Evolutionary conservation across 2,113 vertebrate genomes (phyloP).

Genomic region (Casuarius casuarius): DNA sequence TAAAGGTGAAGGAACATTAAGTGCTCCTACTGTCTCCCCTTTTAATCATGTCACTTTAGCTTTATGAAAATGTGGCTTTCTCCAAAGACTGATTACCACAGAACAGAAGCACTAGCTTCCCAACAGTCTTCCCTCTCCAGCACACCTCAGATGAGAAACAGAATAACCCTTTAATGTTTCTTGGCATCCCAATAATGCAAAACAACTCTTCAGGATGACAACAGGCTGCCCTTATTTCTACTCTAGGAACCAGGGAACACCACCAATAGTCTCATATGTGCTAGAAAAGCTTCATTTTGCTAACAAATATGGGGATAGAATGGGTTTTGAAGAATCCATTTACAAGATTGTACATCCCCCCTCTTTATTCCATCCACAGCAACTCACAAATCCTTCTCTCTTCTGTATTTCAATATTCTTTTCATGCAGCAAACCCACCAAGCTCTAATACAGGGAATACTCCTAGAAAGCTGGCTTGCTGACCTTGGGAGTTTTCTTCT

Average conservation of each 20-base stretch:
- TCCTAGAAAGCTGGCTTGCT: constrained; percentile 10
- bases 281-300: neutral
- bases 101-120: neutral
- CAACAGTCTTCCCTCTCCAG: neutral
- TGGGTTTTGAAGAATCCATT: neutral
- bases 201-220: neutral
- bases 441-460: neutral
- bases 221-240: neutral
- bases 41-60: accelerated
- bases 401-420: neutral
- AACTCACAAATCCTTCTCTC: neutral
- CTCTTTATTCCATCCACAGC: neutral
- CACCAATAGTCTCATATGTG: neutral
- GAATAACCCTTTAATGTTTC: neutral
- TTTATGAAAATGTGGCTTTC: no score
- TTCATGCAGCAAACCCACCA: neutral
- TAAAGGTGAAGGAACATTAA: neutral
- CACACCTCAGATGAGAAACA: neutral
- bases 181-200: neutral
- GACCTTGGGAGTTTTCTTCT: constrained; percentile 86
- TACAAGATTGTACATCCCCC: neutral
- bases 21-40: neutral
- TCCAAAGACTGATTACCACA: neutral
- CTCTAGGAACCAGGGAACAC: neutral
- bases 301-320: neutral